Conservation (phyloP, 2,797 vertebrate genomes). For the Jordanella pulchra region DNA sequence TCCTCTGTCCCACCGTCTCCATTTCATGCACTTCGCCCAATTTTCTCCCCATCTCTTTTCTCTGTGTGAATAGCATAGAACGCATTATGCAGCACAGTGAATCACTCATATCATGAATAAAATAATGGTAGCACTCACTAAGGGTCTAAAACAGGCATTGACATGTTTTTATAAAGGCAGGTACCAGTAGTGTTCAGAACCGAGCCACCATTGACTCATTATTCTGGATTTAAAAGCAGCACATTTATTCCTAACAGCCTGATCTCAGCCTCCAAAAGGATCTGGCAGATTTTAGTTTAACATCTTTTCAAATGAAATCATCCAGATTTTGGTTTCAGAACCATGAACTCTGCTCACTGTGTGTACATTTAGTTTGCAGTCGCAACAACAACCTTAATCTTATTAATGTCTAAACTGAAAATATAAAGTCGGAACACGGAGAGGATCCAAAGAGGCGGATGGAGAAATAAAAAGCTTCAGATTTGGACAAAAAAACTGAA, state of each 20-base stretch:
- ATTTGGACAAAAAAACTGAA: background rate
- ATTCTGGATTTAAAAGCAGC: constrained; percentile 32
- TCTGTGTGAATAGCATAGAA: constrained; percentile 72
- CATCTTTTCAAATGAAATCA: background rate
- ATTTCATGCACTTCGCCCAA: constrained; percentile 64
- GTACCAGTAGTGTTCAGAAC: constrained; percentile 40
- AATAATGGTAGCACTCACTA: constrained; percentile 51
- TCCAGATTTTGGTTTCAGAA: background rate
- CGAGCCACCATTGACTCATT: constrained; percentile 32
- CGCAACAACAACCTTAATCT: no score
- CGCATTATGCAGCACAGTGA: constrained; percentile 67
- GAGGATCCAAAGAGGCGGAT: background rate
- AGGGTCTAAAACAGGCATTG: constrained; percentile 51
- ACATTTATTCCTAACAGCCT: constrained; percentile 3
- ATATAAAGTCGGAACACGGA: background rate
- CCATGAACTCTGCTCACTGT: background rate
- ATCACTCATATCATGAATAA: constrained; percentile 69
- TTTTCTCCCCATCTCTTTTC: constrained; percentile 69
- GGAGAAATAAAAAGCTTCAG: background rate
- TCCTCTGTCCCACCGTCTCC: constrained; percentile 44
- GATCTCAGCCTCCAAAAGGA: background rate
- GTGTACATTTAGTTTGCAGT: background rate
- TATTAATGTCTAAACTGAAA: no score
- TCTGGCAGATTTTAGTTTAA: background rate
- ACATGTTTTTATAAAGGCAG: constrained; percentile 41